Percentiles rank a stretch among this genome's conserved stretches.
Evolutionary conservation across 2,888 invertebrate genomes (phyloP).

Genomic region (Eupelmus urozonus): DNA sequence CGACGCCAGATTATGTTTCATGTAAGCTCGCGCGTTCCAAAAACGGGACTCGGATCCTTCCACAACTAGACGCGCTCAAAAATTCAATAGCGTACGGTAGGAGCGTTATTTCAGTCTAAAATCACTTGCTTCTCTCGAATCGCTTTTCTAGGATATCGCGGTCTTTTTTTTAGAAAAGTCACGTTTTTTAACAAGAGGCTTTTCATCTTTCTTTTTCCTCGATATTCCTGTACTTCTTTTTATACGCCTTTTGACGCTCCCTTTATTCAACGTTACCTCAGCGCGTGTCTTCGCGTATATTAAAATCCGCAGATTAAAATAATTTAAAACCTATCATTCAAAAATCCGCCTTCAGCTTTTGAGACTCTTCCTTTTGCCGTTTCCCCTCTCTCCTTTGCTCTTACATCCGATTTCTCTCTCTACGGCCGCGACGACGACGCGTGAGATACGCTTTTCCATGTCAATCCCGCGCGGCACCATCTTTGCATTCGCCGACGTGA

Average conservation of each 20-base stretch:
- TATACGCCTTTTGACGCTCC: no score
- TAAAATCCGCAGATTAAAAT: slow-evolving; percentile 42
- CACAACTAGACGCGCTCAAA: background rate
- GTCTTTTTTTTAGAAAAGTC: no score
- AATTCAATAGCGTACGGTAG: no score
- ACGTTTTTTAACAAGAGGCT: no score
- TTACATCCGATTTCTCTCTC: slow-evolving; percentile 30
- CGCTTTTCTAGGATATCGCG: no score
- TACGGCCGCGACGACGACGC: no score
- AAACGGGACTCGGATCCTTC: background rate
- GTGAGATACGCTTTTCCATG: slow-evolving; percentile 27
- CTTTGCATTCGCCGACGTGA: slow-evolving; percentile 19
- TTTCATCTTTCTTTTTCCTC: background rate
- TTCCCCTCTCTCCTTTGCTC: no score
- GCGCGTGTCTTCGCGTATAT: background rate
- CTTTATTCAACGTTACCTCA: background rate
- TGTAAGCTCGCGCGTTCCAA: background rate
- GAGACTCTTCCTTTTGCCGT: background rate
- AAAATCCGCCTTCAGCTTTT: background rate
- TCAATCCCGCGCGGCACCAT: slow-evolving; percentile 33
- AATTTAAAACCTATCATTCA: slow-evolving; percentile 16
- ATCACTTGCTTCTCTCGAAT: no score
- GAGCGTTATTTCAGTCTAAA: no score
- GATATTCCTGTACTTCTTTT: background rate
- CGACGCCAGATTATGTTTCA: slow-evolving; percentile 33